Evolutionary conservation across 2,888 invertebrate genomes (phyloP).

Genomic region (Polydrusus pterygomalis): DNA sequence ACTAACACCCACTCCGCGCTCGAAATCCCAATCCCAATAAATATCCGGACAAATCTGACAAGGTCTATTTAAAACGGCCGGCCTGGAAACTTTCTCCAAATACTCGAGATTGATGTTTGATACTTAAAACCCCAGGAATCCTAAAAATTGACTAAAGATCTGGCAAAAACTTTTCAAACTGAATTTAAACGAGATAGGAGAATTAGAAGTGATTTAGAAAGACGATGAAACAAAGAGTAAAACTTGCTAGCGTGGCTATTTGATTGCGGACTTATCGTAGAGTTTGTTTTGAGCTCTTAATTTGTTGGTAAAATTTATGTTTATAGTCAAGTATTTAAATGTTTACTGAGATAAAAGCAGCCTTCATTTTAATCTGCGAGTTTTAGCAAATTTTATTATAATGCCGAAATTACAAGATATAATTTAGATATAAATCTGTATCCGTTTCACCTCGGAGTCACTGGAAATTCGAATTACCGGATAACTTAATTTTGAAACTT

Average conservation of each 20-base stretch:
- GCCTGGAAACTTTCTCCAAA: not conserved
- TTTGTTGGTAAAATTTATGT: not conserved
- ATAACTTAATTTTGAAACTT: too few relatives aligned
- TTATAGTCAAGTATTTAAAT: too few relatives aligned
- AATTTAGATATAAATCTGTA: too few relatives aligned
- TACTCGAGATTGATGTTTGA: constrained; percentile 15
- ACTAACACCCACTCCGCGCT: too few relatives aligned
- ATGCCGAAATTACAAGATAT: too few relatives aligned
- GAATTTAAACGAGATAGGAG: not conserved
- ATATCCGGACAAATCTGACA: constrained; percentile 2
- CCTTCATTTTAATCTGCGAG: too few relatives aligned
- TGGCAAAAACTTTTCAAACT: constrained; percentile 1
- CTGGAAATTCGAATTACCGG: too few relatives aligned
- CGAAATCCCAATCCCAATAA: not conserved
- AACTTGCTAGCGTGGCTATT: not conserved
- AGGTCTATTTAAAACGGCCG: constrained; percentile 3
- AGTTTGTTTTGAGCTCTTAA: not conserved
- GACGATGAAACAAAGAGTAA: not conserved
- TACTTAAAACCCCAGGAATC: not conserved
- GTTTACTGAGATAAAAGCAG: too few relatives aligned
- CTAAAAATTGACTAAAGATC: constrained; percentile 11
- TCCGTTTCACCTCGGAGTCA: too few relatives aligned
- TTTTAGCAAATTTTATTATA: too few relatives aligned
- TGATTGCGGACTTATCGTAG: not conserved
- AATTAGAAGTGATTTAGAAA: constrained; percentile 14